Evolutionary conservation across 2,113 vertebrate genomes (phyloP).

Genomic region (Trematocara unimaculatum): DNA sequence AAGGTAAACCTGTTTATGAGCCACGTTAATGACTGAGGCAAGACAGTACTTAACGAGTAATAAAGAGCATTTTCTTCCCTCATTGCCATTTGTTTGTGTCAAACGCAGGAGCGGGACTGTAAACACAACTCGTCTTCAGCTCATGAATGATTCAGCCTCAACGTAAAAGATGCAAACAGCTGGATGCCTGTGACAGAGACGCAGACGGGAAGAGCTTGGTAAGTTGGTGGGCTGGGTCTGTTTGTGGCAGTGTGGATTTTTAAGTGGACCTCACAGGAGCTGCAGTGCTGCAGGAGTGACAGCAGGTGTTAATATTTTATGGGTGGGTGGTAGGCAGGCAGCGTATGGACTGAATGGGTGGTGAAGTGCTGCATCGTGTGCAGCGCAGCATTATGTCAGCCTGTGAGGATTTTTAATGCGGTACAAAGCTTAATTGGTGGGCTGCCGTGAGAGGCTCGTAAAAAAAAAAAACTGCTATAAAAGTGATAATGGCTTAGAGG

Average conservation of each 20-base stretch:
- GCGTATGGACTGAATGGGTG: not conserved
- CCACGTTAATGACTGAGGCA: not conserved
- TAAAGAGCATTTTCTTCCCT: not conserved
- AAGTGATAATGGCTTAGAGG: slow-evolving; percentile 54
- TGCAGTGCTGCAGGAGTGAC: not conserved
- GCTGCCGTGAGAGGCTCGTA: slow-evolving; percentile 25
- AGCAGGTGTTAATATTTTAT: slow-evolving; percentile 51
- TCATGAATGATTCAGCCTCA: slow-evolving; percentile 32
- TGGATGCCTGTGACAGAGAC: not conserved
- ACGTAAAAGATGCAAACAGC: not conserved
- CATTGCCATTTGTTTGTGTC: not conserved
- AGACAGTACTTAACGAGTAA: not conserved
- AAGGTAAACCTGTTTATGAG: not conserved
- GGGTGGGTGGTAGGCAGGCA: not conserved
- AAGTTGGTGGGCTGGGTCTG: not conserved
- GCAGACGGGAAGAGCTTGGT: not conserved
- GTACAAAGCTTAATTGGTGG: slow-evolving; percentile 55
- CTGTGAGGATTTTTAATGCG: slow-evolving; percentile 42
- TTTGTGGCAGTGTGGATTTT: slow-evolving; percentile 19
- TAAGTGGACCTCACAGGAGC: slow-evolving; percentile 49
- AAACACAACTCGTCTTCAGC: not conserved
- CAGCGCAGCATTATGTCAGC: slow-evolving; percentile 30
- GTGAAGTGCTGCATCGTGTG: not conserved
- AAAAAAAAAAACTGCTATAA: slow-evolving; percentile 49
- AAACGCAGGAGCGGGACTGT: not conserved